Conservation (phyloP, 2,113 vertebrate genomes). For the Chloropsis hardwickii region DNA sequence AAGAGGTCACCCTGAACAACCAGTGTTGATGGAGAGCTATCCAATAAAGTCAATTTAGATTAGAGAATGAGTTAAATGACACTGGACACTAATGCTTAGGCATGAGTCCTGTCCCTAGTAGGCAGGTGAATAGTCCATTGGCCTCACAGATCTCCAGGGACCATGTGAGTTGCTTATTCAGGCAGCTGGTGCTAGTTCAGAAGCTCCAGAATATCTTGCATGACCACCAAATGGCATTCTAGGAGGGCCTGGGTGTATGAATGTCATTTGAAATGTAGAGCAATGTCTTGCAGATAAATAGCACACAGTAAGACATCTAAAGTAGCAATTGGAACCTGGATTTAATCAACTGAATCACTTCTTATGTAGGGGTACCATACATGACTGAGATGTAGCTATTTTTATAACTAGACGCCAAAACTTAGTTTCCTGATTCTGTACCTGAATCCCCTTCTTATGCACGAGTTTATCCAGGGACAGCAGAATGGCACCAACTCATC, state of each 20-base stretch:
- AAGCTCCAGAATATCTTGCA: not conserved
- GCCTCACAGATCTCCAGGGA: not conserved
- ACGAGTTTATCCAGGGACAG: not conserved
- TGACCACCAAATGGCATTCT: not conserved
- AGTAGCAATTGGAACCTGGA: not conserved
- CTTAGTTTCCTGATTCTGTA: not conserved
- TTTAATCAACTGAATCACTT: not conserved
- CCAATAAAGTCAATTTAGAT: not conserved
- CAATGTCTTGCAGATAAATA: not conserved
- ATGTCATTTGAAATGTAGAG: rapidly evolving
- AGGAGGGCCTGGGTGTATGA: rapidly evolving
- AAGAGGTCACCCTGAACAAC: not conserved
- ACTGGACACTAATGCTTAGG: not conserved
- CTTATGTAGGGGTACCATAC: rapidly evolving
- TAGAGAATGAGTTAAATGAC: not conserved
- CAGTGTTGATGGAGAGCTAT: not conserved
- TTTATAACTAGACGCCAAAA: not conserved
- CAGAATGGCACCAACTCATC: not conserved
- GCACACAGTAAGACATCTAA: not conserved
- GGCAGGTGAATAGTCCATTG: not conserved
- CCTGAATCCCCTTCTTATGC: not conserved
- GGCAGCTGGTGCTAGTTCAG: not conserved
- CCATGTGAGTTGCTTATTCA: not conserved
- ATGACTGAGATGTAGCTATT: not conserved
- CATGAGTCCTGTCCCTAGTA: too few relatives aligned